Evolutionary conservation across 1,140 invertebrate species (phyloP).

Genomic region (Nixonia krombeini): DNA sequence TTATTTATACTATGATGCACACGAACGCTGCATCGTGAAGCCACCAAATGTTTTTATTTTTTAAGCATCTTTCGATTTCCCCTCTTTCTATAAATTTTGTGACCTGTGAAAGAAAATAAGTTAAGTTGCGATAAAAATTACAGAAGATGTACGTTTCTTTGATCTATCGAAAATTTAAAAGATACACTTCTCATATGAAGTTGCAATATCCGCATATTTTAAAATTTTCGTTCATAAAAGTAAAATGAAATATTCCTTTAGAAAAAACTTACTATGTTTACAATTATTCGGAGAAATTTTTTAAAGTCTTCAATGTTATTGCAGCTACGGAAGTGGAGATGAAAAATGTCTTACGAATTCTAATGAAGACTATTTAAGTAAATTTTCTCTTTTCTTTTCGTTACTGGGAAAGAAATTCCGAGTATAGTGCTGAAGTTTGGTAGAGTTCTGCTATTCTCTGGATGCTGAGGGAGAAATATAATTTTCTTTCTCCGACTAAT

Average conservation of each 20-base stretch:
- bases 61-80: too few relatives aligned
- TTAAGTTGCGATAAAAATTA: too few relatives aligned
- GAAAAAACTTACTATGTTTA: slow-evolving; percentile 1
- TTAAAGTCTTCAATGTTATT: slow-evolving; percentile 11
- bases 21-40: too few relatives aligned
- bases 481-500: slow-evolving; percentile 21
- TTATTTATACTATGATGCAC: too few relatives aligned
- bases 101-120: too few relatives aligned
- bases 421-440: slow-evolving; percentile 10
- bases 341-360: slow-evolving; percentile 23
- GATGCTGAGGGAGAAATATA: slow-evolving; percentile 14
- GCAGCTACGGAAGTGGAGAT: slow-evolving; percentile 1
- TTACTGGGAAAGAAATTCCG: slow-evolving; percentile 2
- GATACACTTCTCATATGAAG: too few relatives aligned
- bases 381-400: slow-evolving; percentile 19
- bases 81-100: too few relatives aligned
- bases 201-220: too few relatives aligned
- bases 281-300: slow-evolving; percentile 12
- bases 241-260: neutral
- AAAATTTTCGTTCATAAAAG: too few relatives aligned
- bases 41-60: too few relatives aligned
- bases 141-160: too few relatives aligned
- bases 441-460: slow-evolving; percentile 1
- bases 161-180: too few relatives aligned
- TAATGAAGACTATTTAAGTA: slow-evolving; percentile 27